Percentiles rank a stretch among this genome's conserved stretches.
Conservation (phyloP, 1,140 invertebrate species). For the Aphaenogaster rudis region DNA sequence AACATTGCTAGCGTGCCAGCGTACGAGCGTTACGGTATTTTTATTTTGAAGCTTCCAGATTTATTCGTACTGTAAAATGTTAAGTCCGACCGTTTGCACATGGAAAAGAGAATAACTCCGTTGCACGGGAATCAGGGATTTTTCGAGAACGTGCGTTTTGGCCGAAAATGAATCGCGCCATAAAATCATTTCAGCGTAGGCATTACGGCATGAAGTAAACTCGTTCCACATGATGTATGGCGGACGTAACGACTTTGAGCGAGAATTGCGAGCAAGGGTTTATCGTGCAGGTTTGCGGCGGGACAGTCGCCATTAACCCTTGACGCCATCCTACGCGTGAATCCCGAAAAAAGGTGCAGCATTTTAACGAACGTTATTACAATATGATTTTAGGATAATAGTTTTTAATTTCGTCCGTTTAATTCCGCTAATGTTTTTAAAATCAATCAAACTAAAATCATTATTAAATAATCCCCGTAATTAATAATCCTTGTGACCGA, state of each 20-base stretch:
- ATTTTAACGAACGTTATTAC: constrained; percentile 17
- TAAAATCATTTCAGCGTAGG: constrained; percentile 72
- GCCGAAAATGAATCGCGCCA: constrained; percentile 65
- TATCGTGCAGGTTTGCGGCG: constrained; percentile 64
- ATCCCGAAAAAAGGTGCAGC: constrained; percentile 60
- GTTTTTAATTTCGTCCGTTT: neutral
- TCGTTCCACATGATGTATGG: constrained; percentile 69
- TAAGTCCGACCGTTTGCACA: constrained; percentile 54
- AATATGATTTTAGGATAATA: neutral
- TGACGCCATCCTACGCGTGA: constrained; percentile 2
- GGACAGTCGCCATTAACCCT: constrained; percentile 65
- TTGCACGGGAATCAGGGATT: constrained; percentile 20
- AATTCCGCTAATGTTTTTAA: neutral
- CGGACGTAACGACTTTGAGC: constrained; percentile 70
- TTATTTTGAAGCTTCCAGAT: constrained; percentile 38
- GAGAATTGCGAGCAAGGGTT: constrained; percentile 68
- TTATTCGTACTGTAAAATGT: constrained; percentile 28
- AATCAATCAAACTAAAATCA: constrained; percentile 43
- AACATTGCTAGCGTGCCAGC: neutral
- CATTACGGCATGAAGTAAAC: constrained; percentile 70
- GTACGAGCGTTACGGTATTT: constrained; percentile 25
- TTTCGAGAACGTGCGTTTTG: constrained; percentile 30
- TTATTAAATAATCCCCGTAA: constrained; percentile 48
- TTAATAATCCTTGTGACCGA: constrained; percentile 66
- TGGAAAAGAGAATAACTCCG: constrained; percentile 27